These are phyloP conservation scores for Trissolcus japonicus DNA, from an alignment of 2,888 invertebrate species.

Conservation along the genomic window DNA sequence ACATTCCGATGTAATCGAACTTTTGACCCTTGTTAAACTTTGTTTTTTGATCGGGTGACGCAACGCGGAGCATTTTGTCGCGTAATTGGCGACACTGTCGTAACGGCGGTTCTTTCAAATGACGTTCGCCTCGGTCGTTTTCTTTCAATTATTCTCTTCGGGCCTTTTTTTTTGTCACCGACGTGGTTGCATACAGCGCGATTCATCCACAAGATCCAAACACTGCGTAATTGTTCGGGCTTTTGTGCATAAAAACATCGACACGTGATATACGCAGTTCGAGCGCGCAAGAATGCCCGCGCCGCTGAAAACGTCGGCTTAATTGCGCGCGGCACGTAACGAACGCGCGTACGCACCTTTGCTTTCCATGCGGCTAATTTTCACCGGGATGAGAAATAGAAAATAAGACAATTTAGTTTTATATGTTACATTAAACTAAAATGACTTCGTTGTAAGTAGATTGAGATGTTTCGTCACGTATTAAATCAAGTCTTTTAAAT, in stretches of 20 bases:
- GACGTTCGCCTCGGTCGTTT: constrained; percentile 36
- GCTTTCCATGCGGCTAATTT: constrained; percentile 56
- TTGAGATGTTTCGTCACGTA: constrained; percentile 4
- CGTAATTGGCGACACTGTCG: constrained; percentile 53
- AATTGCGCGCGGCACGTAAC: constrained; percentile 55
- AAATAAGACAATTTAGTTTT: constrained; percentile 26
- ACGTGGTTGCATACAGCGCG: constrained; percentile 40
- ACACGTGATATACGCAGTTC: constrained; percentile 54
- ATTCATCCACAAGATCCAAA: constrained; percentile 47
- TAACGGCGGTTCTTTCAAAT: constrained; percentile 47
- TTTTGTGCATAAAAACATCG: constrained; percentile 53
- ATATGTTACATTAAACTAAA: constrained; percentile 9
- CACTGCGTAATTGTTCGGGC: constrained; percentile 55
- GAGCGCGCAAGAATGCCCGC: constrained; percentile 52
- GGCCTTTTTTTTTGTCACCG: constrained; percentile 35
- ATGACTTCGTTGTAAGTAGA: not conserved
- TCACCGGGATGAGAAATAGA: constrained; percentile 51
- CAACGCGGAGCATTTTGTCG: constrained; percentile 35
- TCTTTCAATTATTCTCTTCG: constrained; percentile 43
- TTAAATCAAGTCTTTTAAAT: constrained; percentile 1
- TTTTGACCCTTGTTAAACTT: constrained; percentile 21
- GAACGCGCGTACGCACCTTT: constrained; percentile 54
- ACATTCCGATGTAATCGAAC: not conserved
- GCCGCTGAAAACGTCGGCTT: constrained; percentile 43
- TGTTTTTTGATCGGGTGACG: constrained; percentile 23